Base-by-base conservation (phyloP, 2,113 vertebrate species). In the Oostethus manadensis region DNA sequence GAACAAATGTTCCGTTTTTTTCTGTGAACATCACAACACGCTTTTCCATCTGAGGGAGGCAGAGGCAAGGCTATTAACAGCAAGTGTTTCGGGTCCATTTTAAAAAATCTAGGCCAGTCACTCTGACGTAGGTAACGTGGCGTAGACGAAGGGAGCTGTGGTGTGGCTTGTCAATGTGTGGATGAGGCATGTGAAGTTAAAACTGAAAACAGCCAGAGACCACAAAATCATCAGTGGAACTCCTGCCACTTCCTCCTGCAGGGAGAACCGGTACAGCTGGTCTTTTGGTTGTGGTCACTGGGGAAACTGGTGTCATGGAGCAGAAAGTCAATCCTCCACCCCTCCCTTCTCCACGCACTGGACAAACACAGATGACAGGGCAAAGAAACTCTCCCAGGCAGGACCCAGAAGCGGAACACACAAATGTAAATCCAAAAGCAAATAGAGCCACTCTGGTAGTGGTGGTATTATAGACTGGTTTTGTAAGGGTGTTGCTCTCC, bases 41-140 rank as follows among this genome's bases (percentile, higher is more conserved):
- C 72, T 48, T 61, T 78, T 64, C 77, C 77, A 60, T 71, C 64
- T 63, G 65, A 70, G 64, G 68, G 64, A 68, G 51, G 60, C 62
- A 64, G 70, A 68, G 62, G 60, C 47, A 76, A 71, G 67, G 76
- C 82, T 87, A 87, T 76, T 83, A 85, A 84, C 72, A 77, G 82
- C 58, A 78, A 76, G 65, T 77, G 66, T 65, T 66, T 71, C 67
- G 71, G 50, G 83, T 81, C 77, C 73, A 74, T 80, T 82, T 84
- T 65, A 60, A 65, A 77, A 69, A 59, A 88, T 87, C 78, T 88
- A 82, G 83, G 83, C 74, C 85, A 77, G 64, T 72, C 58, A 58
- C 45, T 59, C 26, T 80, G 73, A 71, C 47, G 66, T 53, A 73
- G 57, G 11, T 70, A 62, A 48, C 50, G 22, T 53, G 46, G 35